Evolutionary conservation across 2,113 vertebrate species (phyloP).

Genomic region (Entomyzon cyanotis): DNA sequence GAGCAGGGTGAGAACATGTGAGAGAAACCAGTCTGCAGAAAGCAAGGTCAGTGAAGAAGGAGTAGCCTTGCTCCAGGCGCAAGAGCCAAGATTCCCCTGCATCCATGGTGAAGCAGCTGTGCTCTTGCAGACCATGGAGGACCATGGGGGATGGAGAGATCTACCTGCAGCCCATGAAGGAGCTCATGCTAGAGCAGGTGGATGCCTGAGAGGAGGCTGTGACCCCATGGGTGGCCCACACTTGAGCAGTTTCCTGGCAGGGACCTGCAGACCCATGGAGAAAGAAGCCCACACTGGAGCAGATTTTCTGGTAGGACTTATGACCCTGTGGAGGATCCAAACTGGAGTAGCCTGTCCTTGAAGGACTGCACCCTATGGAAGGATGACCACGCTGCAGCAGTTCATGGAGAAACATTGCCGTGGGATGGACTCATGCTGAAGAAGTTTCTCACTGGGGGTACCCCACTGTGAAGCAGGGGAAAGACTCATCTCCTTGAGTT

Average conservation of each 20-base stretch:
- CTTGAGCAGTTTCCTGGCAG: neutral
- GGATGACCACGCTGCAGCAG: neutral
- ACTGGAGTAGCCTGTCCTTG: neutral
- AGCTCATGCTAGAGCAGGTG: neutral
- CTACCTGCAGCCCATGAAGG: neutral
- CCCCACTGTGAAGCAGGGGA: neutral
- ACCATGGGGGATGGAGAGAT: neutral
- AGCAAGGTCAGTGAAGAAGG: neutral
- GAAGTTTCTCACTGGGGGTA: neutral
- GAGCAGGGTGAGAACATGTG: fast-evolving
- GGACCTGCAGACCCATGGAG: neutral
- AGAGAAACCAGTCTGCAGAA: neutral
- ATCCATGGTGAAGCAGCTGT: neutral
- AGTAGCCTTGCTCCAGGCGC: neutral
- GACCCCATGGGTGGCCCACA: neutral
- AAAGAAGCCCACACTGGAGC: neutral
- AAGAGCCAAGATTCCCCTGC: neutral
- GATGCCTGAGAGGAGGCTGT: neutral
- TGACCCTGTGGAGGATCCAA: fast-evolving
- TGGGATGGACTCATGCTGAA: neutral
- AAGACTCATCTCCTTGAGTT: neutral
- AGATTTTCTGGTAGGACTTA: neutral
- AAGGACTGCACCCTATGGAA: neutral
- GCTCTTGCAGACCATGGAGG: neutral
- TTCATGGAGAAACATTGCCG: neutral